Evolutionary conservation across 2,113 vertebrate species (phyloP).

Genomic region (Pterocles orientalis): DNA sequence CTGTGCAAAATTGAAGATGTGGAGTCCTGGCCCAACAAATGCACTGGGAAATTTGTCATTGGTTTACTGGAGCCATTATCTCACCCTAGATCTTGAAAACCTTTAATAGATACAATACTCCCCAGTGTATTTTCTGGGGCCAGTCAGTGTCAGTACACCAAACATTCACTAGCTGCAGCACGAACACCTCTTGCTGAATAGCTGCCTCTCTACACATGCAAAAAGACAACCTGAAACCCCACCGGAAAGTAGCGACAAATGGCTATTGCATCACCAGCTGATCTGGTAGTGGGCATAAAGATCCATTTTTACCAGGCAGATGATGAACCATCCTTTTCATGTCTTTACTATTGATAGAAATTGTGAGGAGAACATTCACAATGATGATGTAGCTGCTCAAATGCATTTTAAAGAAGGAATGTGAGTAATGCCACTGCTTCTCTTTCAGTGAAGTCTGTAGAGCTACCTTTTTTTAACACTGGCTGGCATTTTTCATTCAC

Average conservation of each 20-base stretch:
- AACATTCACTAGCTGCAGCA: not conserved
- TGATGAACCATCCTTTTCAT: not conserved
- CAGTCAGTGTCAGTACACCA: not conserved
- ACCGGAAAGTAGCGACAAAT: not conserved
- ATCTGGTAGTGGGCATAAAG: not conserved
- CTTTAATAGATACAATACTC: not conserved
- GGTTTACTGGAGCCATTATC: not conserved
- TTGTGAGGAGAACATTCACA: not conserved
- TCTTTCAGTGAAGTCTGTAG: not conserved
- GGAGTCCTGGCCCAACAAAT: not conserved
- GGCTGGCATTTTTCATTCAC: not conserved
- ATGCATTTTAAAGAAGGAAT: not conserved
- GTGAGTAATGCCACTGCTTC: not conserved
- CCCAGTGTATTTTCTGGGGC: not conserved
- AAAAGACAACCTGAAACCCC: not conserved
- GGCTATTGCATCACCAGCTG: not conserved
- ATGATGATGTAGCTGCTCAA: not conserved
- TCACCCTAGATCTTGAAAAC: not conserved
- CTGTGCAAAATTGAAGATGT: not conserved
- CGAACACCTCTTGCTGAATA: not conserved
- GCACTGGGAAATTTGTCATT: not conserved
- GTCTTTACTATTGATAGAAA: not conserved
- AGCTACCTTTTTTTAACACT: not conserved
- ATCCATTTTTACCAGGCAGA: not conserved
- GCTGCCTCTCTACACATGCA: not conserved